Base-by-base conservation (phyloP, 2,888 invertebrate species). In the Phyto melanocephala region DNA sequence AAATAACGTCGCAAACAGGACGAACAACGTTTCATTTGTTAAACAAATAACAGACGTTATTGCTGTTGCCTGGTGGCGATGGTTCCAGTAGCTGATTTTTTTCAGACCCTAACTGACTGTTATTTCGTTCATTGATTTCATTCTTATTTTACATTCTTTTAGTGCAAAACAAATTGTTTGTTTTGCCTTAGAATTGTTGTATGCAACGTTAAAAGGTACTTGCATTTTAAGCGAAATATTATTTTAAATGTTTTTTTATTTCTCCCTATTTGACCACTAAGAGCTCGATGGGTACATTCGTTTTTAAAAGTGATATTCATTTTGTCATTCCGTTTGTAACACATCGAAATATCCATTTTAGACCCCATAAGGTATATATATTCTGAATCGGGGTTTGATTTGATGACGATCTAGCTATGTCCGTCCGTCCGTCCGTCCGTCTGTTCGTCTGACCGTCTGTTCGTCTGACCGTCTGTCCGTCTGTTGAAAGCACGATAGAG, bases 21-120 rank as follows among this genome's bases (percentile, higher is more conserved):
- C 37, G 63, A 82, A 82, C 70, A 75, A 52, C 74, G 58, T 68
- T 82, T 78, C 70, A 65, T 82, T 82, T 82, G 78, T 60, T 70
- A 50, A 65, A 50, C 37, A 78, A 82, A 78, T 75, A 65, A 63
- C 22, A 67, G 11, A 3, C 4, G 67, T 33, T 76, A 50, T 15
- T 79, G 72, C 7, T 50, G 47, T 13, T 47, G 56, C 33, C n/a
- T 67, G 37, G 28, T 20, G 24, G 8, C 10, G 5, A 17, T 37
- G 60, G 42, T 71, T 72, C 42, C 62, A 62, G 37, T 72, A 58
- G 35, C 22, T 50, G 24, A 2, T 52, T 17, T 72, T 65, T 60
- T 45, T 37, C 8, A 35, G 56, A 17, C 37, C 60, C 24, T 35
- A 56, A 67, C 45, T 70, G 63, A 22, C 40, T 60, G 68, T n/a